These are phyloP conservation scores for Acrossocheilus wenchowensis DNA, from an alignment of 2,797 vertebrate species.

Conservation along the genomic window DNA sequence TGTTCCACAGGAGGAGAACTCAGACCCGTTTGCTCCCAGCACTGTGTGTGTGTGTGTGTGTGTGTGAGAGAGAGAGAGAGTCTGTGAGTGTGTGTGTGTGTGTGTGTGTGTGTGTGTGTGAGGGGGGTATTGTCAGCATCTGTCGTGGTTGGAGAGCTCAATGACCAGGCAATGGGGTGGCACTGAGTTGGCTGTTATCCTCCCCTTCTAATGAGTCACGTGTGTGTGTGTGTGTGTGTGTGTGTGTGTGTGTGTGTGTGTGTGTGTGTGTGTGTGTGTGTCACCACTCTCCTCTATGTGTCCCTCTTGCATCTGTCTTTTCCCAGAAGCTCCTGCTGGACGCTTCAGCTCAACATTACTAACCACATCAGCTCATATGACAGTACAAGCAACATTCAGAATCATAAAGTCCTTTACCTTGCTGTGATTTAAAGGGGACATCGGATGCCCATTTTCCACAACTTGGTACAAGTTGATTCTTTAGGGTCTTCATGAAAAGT, in stretches of 20 bases:
- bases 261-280: conserved; percentile 29
- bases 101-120: conserved; percentile 30
- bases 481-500: no score
- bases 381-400: conserved; percentile 84
- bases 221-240: conserved; percentile 33
- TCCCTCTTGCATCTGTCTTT: conserved; percentile 57
- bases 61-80: no score
- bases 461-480: no score
- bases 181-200: conserved; percentile 97
- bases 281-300: conserved; percentile 21
- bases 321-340: conserved; percentile 74
- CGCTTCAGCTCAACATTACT: background rate
- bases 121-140: conserved; percentile 93
- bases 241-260: conserved; percentile 25
- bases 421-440: background rate
- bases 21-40: conserved; percentile 48
- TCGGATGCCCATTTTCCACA: background rate
- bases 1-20: conserved; percentile 46
- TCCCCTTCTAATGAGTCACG: conserved; percentile 92
- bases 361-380: background rate
- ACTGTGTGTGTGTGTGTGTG: background rate
- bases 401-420: conserved; percentile 65
- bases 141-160: conserved; percentile 98
- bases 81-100: background rate
- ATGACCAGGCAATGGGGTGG: conserved; percentile 98